Evolutionary conservation across 2,888 invertebrate genomes (phyloP).

Genomic region (Meteorus cinctellus): DNA sequence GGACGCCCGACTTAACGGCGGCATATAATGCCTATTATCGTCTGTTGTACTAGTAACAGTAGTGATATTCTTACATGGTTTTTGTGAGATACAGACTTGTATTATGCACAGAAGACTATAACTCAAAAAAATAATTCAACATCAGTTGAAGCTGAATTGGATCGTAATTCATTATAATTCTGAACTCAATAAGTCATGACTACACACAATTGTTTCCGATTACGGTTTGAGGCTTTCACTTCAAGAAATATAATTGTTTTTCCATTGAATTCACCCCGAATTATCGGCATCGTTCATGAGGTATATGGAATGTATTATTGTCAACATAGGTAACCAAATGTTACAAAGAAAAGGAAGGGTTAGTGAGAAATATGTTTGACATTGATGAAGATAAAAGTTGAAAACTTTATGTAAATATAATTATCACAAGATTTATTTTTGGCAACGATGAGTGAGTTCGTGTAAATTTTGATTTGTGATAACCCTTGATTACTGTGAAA

Average conservation of each 20-base stretch:
- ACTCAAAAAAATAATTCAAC: neutral
- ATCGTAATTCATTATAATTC: neutral
- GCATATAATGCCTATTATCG: neutral
- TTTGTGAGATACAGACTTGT: neutral
- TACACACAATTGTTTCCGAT: neutral
- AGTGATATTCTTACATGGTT: neutral
- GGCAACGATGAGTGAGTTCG: neutral
- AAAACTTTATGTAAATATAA: neutral
- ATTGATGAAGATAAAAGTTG: neutral
- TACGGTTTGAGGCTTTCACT: neutral
- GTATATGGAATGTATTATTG: neutral
- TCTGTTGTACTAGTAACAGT: neutral
- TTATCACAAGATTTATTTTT: neutral
- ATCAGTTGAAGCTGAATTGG: neutral
- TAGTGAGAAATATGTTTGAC: neutral
- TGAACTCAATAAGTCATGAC: neutral
- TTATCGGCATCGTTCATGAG: neutral
- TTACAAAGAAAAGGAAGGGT: too few species aligned
- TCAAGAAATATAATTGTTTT: neutral
- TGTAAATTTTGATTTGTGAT: neutral
- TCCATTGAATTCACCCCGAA: neutral
- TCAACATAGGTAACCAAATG: neutral
- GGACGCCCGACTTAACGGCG: conserved; percentile 28
- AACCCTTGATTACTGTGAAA: neutral
- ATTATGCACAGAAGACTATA: neutral